These are phyloP conservation scores for Jordanella pulchra DNA, from an alignment of 2,797 vertebrate species.

Conservation along the genomic window DNA sequence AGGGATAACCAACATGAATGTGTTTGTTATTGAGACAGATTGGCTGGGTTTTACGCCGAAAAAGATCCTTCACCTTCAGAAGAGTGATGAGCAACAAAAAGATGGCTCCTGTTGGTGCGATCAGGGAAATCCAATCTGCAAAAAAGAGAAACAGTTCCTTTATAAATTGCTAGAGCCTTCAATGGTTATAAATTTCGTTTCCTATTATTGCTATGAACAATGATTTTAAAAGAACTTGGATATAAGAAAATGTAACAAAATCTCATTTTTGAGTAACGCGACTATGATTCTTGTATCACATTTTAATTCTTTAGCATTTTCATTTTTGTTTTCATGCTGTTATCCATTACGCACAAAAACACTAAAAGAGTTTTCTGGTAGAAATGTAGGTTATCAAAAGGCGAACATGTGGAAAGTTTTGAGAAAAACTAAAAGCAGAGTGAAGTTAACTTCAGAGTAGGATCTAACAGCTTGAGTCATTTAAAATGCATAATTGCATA, in stretches of 20 bases:
- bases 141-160: not conserved
- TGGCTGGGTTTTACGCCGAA: conserved; percentile 39
- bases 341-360: not conserved
- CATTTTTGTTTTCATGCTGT: conserved; percentile 1
- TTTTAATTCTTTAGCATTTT: conserved; percentile 12
- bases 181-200: not conserved
- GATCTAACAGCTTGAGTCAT: not conserved
- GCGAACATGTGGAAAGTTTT: not conserved
- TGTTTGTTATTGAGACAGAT: conserved; percentile 63
- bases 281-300: conserved; percentile 13
- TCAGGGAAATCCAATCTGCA: not conserved
- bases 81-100: conserved; percentile 6
- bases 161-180: not conserved
- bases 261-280: conserved; percentile 34
- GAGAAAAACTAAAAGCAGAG: not conserved
- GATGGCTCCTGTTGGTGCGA: not conserved
- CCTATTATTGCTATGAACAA: not conserved
- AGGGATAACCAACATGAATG: conserved; percentile 64
- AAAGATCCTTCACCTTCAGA: conserved; percentile 9
- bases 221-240: too few relatives aligned
- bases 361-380: not conserved
- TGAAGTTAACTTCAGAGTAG: not conserved
- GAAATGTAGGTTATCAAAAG: conserved; percentile 15
- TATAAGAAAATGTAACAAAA: too few relatives aligned
- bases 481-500: not conserved